Base-by-base conservation (phyloP, 2,797 vertebrate species). In the Percopsis omiscomaycus region DNA sequence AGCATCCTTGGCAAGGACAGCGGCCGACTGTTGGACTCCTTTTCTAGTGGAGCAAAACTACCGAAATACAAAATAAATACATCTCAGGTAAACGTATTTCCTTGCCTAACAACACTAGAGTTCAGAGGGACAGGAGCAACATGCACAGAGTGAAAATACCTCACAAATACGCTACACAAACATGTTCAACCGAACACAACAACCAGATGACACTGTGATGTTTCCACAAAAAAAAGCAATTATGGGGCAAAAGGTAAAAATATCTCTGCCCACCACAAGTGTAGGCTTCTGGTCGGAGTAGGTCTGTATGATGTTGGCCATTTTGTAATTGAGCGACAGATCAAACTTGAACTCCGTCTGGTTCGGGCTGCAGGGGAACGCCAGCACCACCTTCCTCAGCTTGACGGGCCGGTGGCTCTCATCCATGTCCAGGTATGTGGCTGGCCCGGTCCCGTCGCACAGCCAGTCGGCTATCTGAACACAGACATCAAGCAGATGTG, bases 41-140 rank as follows among this genome's bases (percentile, higher is more conserved):
- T 98, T 99, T 78, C 96, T 95, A 58, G 97, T 99, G 52, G 97
- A 94, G 92, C 97, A 99, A 88, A 99, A 98, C 98, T 99, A 77
- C 55, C 88, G 81, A 81, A 47, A 46, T 32, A 75, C 2, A 57
- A 44, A 53, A 13, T 61, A 62, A n/a, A 48, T 3, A 71, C 2
- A 0, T 29, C 16, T 13, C 45, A 29, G 42, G 27, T 12, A 11
- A 15, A 14, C 32, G 14, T 3, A 1, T 4, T 49, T 53, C n/a
- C 30, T 30, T 28, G 2, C 64, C 48, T 4, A 15, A 5, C 28
- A 9, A 57, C 12, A 15, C 37, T 8, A 45, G 1, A 69, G 55
- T 37, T 2, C 28, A 44, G 9, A 55, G 45, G 15, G 13, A 50
- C 46, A 9, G 10, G 14, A 12, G 11, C 11, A 12, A 12, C 3